Conservation (phyloP, 2,113 vertebrate genomes). For the Scatophagus argus region DNA sequence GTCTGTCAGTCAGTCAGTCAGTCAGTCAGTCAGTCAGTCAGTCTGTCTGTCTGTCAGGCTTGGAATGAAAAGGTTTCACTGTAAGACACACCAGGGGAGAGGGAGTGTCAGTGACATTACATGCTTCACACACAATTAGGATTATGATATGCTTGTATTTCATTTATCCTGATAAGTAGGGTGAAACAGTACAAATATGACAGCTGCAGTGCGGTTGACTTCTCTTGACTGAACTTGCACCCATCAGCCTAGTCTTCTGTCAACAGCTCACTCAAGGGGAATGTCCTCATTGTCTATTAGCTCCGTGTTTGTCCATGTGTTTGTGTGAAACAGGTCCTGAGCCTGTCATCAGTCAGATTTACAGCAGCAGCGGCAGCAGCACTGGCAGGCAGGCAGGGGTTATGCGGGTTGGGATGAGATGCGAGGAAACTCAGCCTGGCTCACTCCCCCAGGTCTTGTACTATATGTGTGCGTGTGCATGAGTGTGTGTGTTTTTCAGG, state of each 20-base stretch:
- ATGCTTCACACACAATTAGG: conserved; percentile 46
- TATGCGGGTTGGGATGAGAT: conserved; percentile 27
- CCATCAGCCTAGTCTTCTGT: conserved; percentile 48
- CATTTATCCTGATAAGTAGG: conserved; percentile 44
- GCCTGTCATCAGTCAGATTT: conserved; percentile 73
- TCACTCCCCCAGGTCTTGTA: conserved; percentile 52
- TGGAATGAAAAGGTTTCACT: conserved; percentile 39
- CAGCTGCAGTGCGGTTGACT: conserved; percentile 44
- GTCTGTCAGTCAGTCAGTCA: conserved; percentile 47
- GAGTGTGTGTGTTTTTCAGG: conserved; percentile 47
- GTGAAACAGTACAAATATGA: conserved; percentile 45
- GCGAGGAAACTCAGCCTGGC: conserved; percentile 41
- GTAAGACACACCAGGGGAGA: neutral
- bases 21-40: conserved; percentile 30
- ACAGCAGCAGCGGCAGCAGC: conserved; percentile 56
- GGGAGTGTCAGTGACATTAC: neutral
- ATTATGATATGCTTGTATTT: conserved; percentile 44
- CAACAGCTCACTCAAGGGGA: conserved; percentile 66
- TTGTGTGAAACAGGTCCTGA: conserved; percentile 65
- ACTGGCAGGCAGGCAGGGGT: conserved; percentile 56
- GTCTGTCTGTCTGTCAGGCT: conserved; percentile 22
- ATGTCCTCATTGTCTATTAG: conserved; percentile 71
- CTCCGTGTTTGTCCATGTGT: conserved; percentile 59
- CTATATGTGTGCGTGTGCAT: conserved; percentile 32
- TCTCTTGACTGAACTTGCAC: conserved; percentile 55